Percentiles rank a stretch among this genome's conserved stretches.
These are phyloP conservation scores for Andrena minutula DNA, from an alignment of 2,888 invertebrate genomes.

Conservation along the genomic window DNA sequence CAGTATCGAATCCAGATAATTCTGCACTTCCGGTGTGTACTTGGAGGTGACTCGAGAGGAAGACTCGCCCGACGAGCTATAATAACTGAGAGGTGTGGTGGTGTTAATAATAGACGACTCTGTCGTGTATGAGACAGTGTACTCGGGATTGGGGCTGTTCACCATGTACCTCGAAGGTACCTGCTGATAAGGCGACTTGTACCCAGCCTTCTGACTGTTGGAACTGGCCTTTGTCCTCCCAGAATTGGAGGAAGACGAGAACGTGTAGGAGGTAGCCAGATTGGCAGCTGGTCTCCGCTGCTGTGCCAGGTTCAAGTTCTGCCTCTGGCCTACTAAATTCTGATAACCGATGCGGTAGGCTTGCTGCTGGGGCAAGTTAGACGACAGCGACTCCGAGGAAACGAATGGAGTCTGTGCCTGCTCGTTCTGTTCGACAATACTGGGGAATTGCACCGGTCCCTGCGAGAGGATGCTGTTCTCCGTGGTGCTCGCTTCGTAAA, in stretches of 20 bases:
- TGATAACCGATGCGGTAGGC: conserved; percentile 67
- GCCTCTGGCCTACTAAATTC: conserved; percentile 58
- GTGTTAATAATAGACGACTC: conserved; percentile 37
- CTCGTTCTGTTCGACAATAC: conserved; percentile 63
- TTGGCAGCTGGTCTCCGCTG: conserved; percentile 41
- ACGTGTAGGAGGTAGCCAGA: conserved; percentile 3
- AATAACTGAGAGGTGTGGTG: conserved; percentile 57
- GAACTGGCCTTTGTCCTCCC: background rate
- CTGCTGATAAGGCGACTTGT: conserved; percentile 12
- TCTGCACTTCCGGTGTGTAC: conserved; percentile 73
- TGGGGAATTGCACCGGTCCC: conserved; percentile 81
- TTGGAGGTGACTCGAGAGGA: conserved; percentile 64
- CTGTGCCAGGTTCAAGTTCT: conserved; percentile 45
- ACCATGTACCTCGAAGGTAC: conserved; percentile 73
- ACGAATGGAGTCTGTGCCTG: conserved; percentile 69
- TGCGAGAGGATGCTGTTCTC: conserved; percentile 75
- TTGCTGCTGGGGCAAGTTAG: conserved; percentile 61
- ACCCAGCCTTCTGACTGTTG: conserved; percentile 7
- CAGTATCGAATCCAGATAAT: conserved; percentile 67
- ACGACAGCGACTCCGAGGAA: conserved; percentile 69
- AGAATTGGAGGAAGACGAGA: conserved; percentile 20
- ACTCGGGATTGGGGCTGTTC: conserved; percentile 78
- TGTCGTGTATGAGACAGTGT: conserved; percentile 60
- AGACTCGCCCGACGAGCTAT: conserved; percentile 64
- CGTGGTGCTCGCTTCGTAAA: conserved; percentile 48